phyloP scores from a whole-genome alignment of 2,888 invertebrate species.

The Meghimatium bilineatum region DNA sequence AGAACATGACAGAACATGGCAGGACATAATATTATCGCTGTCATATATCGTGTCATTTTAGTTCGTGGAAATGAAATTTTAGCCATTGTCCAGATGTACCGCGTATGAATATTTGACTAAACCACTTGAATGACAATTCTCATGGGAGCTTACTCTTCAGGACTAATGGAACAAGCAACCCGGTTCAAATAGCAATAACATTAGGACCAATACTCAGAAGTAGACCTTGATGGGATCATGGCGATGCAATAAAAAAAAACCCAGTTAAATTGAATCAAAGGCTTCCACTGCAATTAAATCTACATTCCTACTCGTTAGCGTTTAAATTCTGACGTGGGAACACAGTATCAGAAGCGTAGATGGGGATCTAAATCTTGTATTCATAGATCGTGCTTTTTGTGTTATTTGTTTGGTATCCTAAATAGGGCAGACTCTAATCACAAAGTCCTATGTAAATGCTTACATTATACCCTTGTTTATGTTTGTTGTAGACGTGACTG shows the following conservation, averaged over 20 bases:
- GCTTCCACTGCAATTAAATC: constrained; percentile 7
- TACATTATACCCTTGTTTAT: background rate
- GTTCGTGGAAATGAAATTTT: background rate
- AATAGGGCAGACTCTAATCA: background rate
- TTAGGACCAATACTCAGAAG: constrained; percentile 15
- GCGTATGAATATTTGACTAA: constrained; percentile 34
- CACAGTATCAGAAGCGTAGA: background rate
- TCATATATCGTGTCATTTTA: background rate
- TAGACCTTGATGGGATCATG: constrained; percentile 9
- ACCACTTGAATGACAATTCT: background rate
- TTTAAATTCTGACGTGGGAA: background rate
- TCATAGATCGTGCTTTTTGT: background rate
- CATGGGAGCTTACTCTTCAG: background rate
- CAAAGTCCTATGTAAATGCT: background rate
- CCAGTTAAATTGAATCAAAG: constrained; percentile 17
- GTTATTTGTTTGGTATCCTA: background rate
- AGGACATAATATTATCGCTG: background rate
- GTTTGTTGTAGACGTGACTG: background rate
- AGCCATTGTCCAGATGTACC: background rate
- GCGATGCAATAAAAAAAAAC: constrained; percentile 16
- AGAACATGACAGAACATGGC: no score
- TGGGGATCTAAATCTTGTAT: background rate
- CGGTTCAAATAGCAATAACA: constrained; percentile 33
- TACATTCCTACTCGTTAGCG: constrained; percentile 11
- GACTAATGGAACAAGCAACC: constrained; percentile 5